Evolutionary conservation across 2,888 invertebrate genomes (phyloP), one percentile per base, ranked within the genome.

Genomic region (Hyalella azteca): DNA sequence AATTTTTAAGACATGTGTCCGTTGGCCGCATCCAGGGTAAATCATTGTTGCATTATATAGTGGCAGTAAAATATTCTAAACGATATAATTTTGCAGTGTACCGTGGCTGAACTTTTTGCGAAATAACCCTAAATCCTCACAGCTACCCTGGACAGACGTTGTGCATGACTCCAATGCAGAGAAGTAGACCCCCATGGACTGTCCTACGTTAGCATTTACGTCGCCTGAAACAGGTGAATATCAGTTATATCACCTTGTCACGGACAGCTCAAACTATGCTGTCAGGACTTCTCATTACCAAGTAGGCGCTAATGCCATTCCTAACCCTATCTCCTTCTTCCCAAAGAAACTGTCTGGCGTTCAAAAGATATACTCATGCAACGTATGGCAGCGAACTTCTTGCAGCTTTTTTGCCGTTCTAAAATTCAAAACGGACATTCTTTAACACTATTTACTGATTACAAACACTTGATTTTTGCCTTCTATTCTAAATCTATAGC

Each of bases 311-410:
- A 15, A n/a, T 36, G 50, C 32, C 19, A 50, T 19, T 49, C 26
- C 32, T n/a, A n/a, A n/a, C n/a, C n/a, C n/a, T n/a, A n/a, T n/a
- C n/a, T n/a, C n/a, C n/a, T 78, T 78, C 45, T 78, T 45, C 29
- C 3, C 49, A 4, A 77, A 78, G 60, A 78, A 78, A 22, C 66
- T 60, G 7, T 60, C 59, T n/a, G n/a, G 59, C 3, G 26, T 59
- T 4, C 78, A 78, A 60, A 22, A 26, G 32, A 77, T 15, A 19
- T 26, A 77, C 29, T 77, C n/a, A n/a, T n/a, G n/a, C 77, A 7
- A 77, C 49, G 11, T 77, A 41, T 36, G 77, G 29, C 49, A 5
- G 77, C 15, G 77, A 78, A 60, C 40, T 78, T 15, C 41, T 78
- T 2, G 78, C 78, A 13, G 59, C 59, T n/a, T 78, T 54, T 22